Evolutionary conservation across 2,797 vertebrate genomes (phyloP).

Genomic region (Danio aesculapii): DNA sequence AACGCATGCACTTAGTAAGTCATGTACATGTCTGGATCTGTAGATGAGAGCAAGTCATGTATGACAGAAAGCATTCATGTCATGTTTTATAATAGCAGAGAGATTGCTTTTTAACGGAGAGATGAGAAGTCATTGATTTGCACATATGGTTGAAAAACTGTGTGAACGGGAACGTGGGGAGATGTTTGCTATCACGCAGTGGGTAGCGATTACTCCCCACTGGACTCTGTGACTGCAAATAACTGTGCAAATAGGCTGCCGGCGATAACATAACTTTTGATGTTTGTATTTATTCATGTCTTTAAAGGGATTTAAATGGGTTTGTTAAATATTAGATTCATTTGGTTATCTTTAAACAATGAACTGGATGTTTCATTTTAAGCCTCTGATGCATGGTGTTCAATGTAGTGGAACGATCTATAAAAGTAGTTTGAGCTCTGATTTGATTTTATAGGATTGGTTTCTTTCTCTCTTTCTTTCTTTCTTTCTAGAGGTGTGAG

Average conservation of each 20-base stretch:
- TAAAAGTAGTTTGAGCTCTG: not conserved
- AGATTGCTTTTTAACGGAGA: conserved; percentile 36
- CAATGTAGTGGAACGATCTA: not conserved
- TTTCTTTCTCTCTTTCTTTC: not conserved
- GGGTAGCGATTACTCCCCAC: conserved; percentile 21
- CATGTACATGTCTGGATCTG: conserved; percentile 12
- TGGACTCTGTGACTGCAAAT: conserved; percentile 16
- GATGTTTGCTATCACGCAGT: conserved; percentile 32
- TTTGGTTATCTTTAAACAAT: conserved; percentile 8
- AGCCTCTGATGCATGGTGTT: not conserved
- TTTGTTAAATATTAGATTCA: conserved; percentile 32
- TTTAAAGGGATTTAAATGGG: not conserved
- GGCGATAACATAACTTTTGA: conserved; percentile 18
- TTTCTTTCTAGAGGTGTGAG: too few species aligned
- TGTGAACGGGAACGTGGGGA: conserved; percentile 25
- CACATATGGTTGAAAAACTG: conserved; percentile 34
- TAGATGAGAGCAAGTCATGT: conserved; percentile 12
- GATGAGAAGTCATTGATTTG: conserved; percentile 45
- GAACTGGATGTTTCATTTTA: not conserved
- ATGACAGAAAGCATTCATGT: conserved; percentile 5
- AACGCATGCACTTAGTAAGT: conserved; percentile 20
- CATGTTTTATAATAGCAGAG: conserved; percentile 19
- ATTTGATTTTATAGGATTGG: not conserved
- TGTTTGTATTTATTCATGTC: conserved; percentile 19
- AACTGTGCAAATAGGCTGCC: conserved; percentile 20